Evolutionary conservation across 2,113 vertebrate species (phyloP).

Genomic region (Burhinus bistriatus): DNA sequence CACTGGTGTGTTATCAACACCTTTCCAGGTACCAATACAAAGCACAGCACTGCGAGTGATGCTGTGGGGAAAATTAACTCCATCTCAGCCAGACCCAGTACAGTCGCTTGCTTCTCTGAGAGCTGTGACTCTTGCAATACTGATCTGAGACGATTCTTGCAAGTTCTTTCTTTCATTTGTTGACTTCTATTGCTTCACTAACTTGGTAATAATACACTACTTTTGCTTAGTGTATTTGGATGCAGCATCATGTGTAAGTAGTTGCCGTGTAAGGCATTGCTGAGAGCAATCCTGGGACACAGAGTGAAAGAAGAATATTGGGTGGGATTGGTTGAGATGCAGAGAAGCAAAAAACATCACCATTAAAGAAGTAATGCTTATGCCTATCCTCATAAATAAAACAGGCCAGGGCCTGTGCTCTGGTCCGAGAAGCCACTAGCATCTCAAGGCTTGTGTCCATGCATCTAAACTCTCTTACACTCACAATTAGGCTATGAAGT

Average conservation of each 20-base stretch:
- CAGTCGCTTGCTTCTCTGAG: not conserved
- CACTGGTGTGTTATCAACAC: not conserved
- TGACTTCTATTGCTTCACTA: not conserved
- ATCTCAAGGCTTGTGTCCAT: not conserved
- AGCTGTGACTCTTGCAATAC: not conserved
- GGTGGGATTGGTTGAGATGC: not conserved
- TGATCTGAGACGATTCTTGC: fast-evolving
- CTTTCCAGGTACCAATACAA: not conserved
- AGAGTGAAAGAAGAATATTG: not conserved
- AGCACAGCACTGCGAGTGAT: not conserved
- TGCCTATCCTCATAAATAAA: not conserved
- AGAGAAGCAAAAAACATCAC: not conserved
- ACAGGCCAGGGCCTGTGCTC: not conserved
- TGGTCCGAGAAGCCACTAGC: not conserved
- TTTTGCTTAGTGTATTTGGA: not conserved
- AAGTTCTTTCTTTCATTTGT: not conserved
- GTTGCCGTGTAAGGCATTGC: not conserved
- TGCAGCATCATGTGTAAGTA: not conserved
- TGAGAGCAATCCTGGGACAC: not conserved
- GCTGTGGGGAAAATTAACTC: not conserved
- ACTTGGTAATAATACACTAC: fast-evolving
- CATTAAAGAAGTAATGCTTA: not conserved
- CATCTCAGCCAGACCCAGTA: not conserved
- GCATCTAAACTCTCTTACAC: not conserved
- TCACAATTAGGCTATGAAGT: not conserved